Conservation (phyloP, 2,888 invertebrate species). For the Galeruca laticollis region DNA sequence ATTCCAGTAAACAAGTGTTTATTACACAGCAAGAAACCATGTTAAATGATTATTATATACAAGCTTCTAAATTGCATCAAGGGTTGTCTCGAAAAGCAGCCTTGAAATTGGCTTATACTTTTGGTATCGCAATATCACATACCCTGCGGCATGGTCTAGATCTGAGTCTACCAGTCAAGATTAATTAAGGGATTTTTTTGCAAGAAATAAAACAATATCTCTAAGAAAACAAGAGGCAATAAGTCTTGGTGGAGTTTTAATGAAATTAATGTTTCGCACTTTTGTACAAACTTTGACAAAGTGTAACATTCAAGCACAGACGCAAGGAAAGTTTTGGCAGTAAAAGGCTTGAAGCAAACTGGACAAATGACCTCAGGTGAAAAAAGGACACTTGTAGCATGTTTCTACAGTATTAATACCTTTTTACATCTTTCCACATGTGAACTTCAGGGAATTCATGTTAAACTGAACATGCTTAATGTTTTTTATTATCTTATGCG, state of each 20-base stretch:
- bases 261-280: not conserved
- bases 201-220: not conserved
- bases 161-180: not conserved
- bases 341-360: too few species aligned
- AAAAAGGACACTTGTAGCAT: too few species aligned
- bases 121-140: too few species aligned
- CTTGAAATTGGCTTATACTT: not conserved
- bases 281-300: too few species aligned
- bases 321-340: too few species aligned
- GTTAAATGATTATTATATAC: not conserved
- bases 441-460: too few species aligned
- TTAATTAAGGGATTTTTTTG: not conserved
- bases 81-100: not conserved
- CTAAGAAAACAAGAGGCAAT: not conserved
- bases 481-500: too few species aligned
- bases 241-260: not conserved
- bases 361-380: too few species aligned
- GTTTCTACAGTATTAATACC: too few species aligned
- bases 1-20: conserved; percentile 2
- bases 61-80: not conserved
- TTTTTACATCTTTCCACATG: too few species aligned
- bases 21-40: not conserved
- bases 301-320: too few species aligned
- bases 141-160: not conserved
- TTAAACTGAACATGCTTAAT: too few species aligned